phyloP scores from a whole-genome alignment of 2,888 invertebrate species.

The Nephrotoma guestfalica region DNA sequence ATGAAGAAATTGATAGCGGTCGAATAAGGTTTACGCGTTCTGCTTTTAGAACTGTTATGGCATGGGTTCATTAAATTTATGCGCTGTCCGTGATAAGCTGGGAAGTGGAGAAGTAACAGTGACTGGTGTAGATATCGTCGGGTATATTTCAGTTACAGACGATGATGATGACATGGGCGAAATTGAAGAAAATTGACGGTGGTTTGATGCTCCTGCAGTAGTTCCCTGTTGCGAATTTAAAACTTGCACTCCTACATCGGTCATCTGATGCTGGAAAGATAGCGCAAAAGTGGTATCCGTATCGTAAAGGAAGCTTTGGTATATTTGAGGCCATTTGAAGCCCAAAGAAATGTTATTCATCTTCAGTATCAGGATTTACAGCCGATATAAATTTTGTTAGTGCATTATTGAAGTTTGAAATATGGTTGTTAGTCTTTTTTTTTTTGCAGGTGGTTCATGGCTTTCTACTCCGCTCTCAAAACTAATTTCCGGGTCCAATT shows the following conservation, averaged over 20 bases:
- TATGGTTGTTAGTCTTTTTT: neutral
- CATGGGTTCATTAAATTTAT: neutral
- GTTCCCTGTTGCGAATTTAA: too few species aligned
- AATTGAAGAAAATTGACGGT: neutral
- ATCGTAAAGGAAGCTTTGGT: neutral
- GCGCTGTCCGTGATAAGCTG: neutral
- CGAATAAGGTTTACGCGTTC: neutral
- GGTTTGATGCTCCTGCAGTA: too few species aligned
- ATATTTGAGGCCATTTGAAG: neutral
- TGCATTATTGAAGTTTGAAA: neutral
- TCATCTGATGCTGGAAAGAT: too few species aligned
- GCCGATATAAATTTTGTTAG: neutral
- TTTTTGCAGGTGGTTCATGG: neutral
- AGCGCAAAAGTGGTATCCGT: too few species aligned
- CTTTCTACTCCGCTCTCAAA: neutral
- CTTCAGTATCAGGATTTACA: neutral
- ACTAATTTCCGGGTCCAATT: neutral
- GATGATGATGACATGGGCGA: neutral
- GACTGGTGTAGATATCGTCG: neutral
- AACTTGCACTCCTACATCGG: too few species aligned
- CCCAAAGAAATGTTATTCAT: neutral
- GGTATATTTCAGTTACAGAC: neutral
- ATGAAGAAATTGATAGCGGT: neutral
- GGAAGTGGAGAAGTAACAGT: neutral
- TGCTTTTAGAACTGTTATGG: neutral